Conservation (phyloP, 2,888 invertebrate species). For the Drosophila mercatorum region DNA sequence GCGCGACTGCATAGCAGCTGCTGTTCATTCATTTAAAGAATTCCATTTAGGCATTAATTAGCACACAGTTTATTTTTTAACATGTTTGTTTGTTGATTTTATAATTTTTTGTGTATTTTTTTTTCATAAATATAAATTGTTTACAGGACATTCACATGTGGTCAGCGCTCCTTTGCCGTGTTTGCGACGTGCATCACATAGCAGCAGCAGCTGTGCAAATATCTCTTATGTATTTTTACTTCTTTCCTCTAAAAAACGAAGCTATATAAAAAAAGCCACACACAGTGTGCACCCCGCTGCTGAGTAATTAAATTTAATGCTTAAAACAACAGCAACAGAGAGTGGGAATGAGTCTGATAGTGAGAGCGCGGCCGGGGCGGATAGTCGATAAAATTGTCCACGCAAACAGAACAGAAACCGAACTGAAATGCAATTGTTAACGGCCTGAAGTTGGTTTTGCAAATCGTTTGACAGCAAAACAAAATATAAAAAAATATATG, state of each 20-base stretch:
- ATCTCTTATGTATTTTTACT: constrained; percentile 36
- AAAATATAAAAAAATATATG: constrained; percentile 18
- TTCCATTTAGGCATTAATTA: constrained; percentile 29
- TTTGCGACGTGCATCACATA: constrained; percentile 19
- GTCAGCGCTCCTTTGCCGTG: constrained; percentile 17
- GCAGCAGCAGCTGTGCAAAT: constrained; percentile 64
- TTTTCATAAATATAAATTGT: constrained; percentile 23
- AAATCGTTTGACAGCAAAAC: constrained; percentile 72
- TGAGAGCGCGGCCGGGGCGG: not conserved
- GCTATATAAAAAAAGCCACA: constrained; percentile 9
- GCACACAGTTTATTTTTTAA: constrained; percentile 16
- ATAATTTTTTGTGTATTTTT: not conserved
- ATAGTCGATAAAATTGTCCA: constrained; percentile 45
- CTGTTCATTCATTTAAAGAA: not conserved
- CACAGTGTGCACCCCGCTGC: constrained; percentile 48
- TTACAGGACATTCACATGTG: constrained; percentile 22
- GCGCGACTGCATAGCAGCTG: not conserved
- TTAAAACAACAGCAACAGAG: constrained; percentile 62
- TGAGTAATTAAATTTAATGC: constrained; percentile 76
- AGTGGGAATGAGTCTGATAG: not conserved
- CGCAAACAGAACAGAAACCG: constrained; percentile 57
- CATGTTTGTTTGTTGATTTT: constrained; percentile 31
- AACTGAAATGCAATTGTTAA: constrained; percentile 70
- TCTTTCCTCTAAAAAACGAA: constrained; percentile 17
- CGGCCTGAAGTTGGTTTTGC: constrained; percentile 71